Percentiles rank a stretch among this genome's conserved stretches.
These are phyloP conservation scores for Euthynnus affinis DNA, from an alignment of 2,797 vertebrate species.

Conservation along the genomic window DNA sequence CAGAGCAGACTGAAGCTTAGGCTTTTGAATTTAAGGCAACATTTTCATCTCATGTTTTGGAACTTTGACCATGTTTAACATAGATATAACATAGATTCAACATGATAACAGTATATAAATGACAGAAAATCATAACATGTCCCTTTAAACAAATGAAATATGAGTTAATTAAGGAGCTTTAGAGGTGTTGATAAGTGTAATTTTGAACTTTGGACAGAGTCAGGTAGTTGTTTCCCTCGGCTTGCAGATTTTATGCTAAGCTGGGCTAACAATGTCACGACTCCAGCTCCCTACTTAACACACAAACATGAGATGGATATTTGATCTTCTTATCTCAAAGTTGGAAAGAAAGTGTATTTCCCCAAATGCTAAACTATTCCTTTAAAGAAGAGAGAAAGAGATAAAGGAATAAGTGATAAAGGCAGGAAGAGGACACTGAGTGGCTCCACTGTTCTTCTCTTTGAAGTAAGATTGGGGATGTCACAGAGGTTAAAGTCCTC, in stretches of 20 bases:
- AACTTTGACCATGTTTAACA: no score
- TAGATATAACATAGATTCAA: no score
- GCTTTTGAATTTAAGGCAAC: no score
- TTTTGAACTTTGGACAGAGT: no score
- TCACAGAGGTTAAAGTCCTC: slow-evolving; percentile 50
- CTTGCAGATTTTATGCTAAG: neutral
- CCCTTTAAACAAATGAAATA: neutral
- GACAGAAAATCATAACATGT: no score
- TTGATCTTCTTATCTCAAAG: neutral
- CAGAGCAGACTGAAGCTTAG: no score
- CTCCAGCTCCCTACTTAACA: neutral
- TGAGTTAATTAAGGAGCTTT: neutral
- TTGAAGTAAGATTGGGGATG: slow-evolving; percentile 19
- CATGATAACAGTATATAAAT: no score
- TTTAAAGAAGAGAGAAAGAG: slow-evolving; percentile 13
- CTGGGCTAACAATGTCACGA: neutral
- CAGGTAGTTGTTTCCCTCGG: neutral
- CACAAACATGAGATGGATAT: neutral
- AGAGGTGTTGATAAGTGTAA: neutral
- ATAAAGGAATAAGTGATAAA: neutral
- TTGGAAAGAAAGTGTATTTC: neutral
- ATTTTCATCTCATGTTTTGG: no score
- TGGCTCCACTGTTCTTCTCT: slow-evolving; percentile 32
- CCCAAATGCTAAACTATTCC: slow-evolving; percentile 5
- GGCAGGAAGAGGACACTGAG: slow-evolving; percentile 1